Base-by-base conservation (phyloP, 1,140 invertebrate genomes). In the Pseudachorutes palmiensis region DNA sequence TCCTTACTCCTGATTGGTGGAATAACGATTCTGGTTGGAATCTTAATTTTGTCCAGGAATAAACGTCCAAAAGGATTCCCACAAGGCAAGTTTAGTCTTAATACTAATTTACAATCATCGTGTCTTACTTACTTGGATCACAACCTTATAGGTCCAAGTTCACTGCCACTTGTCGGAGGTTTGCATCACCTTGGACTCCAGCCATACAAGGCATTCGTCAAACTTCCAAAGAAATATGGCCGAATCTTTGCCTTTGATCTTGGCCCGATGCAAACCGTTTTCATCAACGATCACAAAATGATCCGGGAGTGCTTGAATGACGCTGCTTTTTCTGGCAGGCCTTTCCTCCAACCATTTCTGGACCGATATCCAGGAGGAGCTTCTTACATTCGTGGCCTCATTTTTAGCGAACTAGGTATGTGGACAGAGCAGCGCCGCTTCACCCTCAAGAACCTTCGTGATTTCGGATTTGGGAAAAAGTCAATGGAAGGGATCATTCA, bases 381-480 rank as follows among this genome's bases (percentile, higher is more conserved):
- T 19, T 12, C 9, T 12, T 45, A 45, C 19, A 19, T 9, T 12
- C 36, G 36, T 19, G 36, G 36, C 36, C 9, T 45, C 9, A 45
- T 45, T 45, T 9, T 45, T 12, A 45, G 36, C 19, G 36, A 45
- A 45, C 9, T 9, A 22, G 5, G 24, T 26, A 9, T 16, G 24
- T 55, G 51, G 24, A 5, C 5, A 26, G 73, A 77, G 66, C 75
- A 77, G 22, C 71, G 77, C 16, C 69, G 72, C 60, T 77, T 77
- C 66, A 62, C 73, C 19, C 19, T 77, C 12, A 73, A 72, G 24
- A 66, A 73, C 14, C 68, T 79, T 31, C 65, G 74, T 45, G 73
- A 76, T 61, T 66, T 78, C 41, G 77, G 77, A 33, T 73, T 79
- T 29, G 76, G 78, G n/a, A 76, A 77, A 62, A 68, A 69, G 1